Conservation (phyloP, 2,888 invertebrate species). For the Papilio protenor region DNA sequence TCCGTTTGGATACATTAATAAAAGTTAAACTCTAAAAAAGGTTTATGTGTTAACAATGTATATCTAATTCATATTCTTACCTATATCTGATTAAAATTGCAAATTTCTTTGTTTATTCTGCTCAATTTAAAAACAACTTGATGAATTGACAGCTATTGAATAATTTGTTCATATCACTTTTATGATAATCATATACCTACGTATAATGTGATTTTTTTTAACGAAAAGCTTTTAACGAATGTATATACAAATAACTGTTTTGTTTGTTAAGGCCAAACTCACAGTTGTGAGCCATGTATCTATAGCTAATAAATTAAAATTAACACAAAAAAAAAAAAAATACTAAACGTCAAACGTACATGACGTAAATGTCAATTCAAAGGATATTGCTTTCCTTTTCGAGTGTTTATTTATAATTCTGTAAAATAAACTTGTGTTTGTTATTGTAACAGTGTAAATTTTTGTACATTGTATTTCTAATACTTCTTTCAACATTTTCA, state of each 20-base stretch:
- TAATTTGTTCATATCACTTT: not conserved
- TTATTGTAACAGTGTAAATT: not conserved
- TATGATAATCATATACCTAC: not conserved
- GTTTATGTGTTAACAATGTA: no score
- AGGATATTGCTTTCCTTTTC: slow-evolving; percentile 22
- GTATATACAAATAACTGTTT: not conserved
- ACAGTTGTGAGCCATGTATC: not conserved
- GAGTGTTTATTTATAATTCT: slow-evolving; percentile 25
- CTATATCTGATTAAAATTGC: no score
- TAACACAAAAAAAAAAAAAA: slow-evolving; percentile 9
- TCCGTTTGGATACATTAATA: slow-evolving; percentile 45
- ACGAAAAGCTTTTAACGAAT: no score
- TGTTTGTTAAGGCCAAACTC: not conserved
- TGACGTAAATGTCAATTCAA: slow-evolving; percentile 27
- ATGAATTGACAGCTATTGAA: not conserved
- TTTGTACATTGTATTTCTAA: slow-evolving; percentile 3
- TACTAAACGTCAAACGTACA: not conserved
- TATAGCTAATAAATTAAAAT: not conserved
- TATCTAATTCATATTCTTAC: no score
- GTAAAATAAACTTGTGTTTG: slow-evolving; percentile 21
- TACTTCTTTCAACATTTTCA: not conserved
- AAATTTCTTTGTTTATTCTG: not conserved
- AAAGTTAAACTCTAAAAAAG: not conserved
- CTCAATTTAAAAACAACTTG: not conserved
- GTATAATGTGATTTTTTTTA: no score